Conservation (phyloP, 30 jellyfish, hydroid and myxozoan genomes). For the Mastigias papua region DNA sequence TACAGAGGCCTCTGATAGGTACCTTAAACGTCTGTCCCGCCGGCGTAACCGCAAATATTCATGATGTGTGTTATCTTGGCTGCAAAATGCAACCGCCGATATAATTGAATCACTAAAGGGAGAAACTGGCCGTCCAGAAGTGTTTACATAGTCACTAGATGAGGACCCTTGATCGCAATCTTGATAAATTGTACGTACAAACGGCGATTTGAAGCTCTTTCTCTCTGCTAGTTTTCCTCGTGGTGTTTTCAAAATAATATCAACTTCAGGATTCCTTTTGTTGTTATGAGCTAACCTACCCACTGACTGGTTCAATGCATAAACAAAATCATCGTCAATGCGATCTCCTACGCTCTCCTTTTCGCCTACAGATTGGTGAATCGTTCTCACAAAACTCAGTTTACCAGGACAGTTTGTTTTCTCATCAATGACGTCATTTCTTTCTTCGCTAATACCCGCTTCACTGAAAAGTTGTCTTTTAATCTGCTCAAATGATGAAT, state of each 20-base stretch:
- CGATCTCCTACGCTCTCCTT: neutral
- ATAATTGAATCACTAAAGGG: conserved; percentile 59
- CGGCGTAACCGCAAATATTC: conserved; percentile 30
- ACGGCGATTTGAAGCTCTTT: conserved; percentile 40
- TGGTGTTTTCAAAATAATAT: conserved; percentile 25
- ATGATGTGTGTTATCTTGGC: neutral
- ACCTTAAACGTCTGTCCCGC: conserved; percentile 48
- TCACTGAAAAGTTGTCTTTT: conserved; percentile 31
- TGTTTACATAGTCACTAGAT: conserved; percentile 15
- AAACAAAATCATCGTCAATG: neutral
- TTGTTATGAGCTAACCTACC: conserved; percentile 16
- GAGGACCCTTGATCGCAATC: conserved; percentile 20
- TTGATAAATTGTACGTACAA: conserved; percentile 51
- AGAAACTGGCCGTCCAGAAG: conserved; percentile 70
- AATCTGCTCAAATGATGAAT: conserved; percentile 46
- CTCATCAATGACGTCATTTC: conserved; percentile 16
- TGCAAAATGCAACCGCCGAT: conserved; percentile 58
- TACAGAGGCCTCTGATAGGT: conserved; percentile 43
- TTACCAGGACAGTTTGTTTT: neutral
- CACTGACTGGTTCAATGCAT: conserved; percentile 12
- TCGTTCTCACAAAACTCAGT: conserved; percentile 30
- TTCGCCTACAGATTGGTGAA: conserved; percentile 6
- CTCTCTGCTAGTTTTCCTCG: neutral
- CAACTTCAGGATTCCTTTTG: conserved; percentile 31
- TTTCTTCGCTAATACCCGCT: conserved; percentile 35